Evolutionary conservation across 2,113 vertebrate species (phyloP), one percentile per base, ranked within the genome.

Genomic region (Chinchilla lanigera): DNA sequence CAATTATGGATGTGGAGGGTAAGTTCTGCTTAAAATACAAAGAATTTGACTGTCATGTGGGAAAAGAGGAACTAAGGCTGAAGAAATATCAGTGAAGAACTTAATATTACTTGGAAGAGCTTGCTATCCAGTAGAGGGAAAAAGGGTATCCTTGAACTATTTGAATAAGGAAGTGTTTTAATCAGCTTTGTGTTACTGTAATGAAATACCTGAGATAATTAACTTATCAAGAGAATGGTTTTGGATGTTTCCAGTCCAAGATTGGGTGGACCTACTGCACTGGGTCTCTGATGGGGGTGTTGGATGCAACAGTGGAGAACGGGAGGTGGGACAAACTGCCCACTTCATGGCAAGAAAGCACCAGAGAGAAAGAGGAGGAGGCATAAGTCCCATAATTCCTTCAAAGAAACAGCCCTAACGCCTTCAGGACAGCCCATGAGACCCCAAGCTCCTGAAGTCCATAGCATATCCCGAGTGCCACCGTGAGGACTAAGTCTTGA

Each of bases 341-440:
- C 85, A 16, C 58, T 44, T 75, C 17, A 52, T 22, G 19, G 58
- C 30, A 38, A 47, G 11, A n/a, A 85, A 84, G 14, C 56, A 35
- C 30, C 13, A 17, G 41, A 77, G 16, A 35, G 20, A 90, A 83
- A 61, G 30, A 90, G 17, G 78, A 77, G 54, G 69, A 86, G 58
- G 30, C 24, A 7, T 33, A 20, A 8, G 19, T 54, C 83, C 19
- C 26, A 77, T 20, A 26, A 52, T 30, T 38, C 44, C 28, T 56
- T 30, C n/a, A 30, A 56, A 17, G 28, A 0, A 35, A 54, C 0
- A 3, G 0, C 9, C 67, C 2, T 20, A 63, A 3, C 33, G 58
- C 44, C 58, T 28, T 63, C 56, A 56, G 28, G n/a, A 77, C 30
- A 1, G 38, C 9, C 13, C 44, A 28, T 17, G 4, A 56, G 0